These are phyloP conservation scores for Drosophila miranda DNA, from an alignment of 1,140 invertebrate genomes.

Conservation along the genomic window DNA sequence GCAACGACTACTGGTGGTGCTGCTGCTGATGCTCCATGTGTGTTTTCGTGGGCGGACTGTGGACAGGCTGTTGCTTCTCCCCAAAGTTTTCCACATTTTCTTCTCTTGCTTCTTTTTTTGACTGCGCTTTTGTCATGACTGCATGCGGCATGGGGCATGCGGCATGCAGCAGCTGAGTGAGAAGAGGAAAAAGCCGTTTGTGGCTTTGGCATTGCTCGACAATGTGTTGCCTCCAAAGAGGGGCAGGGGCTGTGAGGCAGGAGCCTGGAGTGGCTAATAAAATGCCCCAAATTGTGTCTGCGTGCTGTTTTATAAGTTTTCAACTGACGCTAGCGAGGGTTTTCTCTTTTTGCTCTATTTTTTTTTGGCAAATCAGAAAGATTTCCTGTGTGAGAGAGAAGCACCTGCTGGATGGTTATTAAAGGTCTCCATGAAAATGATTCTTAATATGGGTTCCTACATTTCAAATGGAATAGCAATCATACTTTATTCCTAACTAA, in stretches of 20 bases:
- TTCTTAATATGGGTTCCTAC: too few relatives aligned
- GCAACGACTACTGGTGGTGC: constrained; percentile 16
- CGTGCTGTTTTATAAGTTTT: constrained; percentile 47
- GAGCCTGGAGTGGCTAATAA: constrained; percentile 45
- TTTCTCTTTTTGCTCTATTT: constrained; percentile 4
- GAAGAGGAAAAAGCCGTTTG: constrained; percentile 26
- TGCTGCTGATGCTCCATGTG: constrained; percentile 9
- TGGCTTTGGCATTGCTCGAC: constrained; percentile 45
- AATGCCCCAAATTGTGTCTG: constrained; percentile 55
- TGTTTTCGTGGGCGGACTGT: not conserved
- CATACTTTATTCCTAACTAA: too few relatives aligned
- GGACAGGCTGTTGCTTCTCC: constrained; percentile 24
- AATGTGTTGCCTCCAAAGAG: constrained; percentile 28
- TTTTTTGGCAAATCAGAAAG: constrained; percentile 6
- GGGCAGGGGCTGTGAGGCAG: not conserved
- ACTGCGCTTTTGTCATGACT: constrained; percentile 54
- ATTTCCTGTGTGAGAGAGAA: not conserved
- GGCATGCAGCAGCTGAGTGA: constrained; percentile 10
- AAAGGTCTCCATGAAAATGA: constrained; percentile 2
- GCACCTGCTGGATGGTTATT: not conserved
- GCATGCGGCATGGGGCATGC: constrained; percentile 17
- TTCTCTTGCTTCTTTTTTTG: constrained; percentile 17
- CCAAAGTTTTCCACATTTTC: constrained; percentile 30
- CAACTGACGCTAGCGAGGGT: constrained; percentile 6
- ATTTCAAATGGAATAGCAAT: too few relatives aligned